A percentile compares a stretch with the other conserved stretches of the same genome.
Conservation (phyloP, 2,888 invertebrate genomes). For the Callyntrura sp. region DNA sequence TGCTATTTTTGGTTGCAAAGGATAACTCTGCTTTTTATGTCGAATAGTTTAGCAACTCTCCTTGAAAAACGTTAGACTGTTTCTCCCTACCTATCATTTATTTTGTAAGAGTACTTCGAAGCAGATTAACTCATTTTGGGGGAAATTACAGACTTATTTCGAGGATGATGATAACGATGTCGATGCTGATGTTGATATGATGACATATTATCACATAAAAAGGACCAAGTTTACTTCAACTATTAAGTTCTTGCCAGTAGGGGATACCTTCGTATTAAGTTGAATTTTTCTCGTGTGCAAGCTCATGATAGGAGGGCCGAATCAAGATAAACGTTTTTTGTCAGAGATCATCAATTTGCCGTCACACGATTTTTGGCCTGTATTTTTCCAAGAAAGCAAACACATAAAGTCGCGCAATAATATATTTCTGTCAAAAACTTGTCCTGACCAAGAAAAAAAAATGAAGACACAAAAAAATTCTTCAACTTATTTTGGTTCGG, state of each 20-base stretch:
- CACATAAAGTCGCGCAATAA: conserved; percentile 25
- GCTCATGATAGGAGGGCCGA: conserved; percentile 44
- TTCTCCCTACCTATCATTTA: neutral
- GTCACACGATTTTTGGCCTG: neutral
- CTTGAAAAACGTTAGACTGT: neutral
- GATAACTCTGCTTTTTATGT: conserved; percentile 38
- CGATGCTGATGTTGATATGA: neutral
- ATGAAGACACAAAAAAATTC: too few relatives aligned
- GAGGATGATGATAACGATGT: neutral
- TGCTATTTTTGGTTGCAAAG: conserved; percentile 43
- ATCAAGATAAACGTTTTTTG: conserved; percentile 33
- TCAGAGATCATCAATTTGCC: conserved; percentile 19
- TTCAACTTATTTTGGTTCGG: too few relatives aligned
- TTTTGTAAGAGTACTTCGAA: neutral
- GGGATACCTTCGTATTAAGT: neutral
- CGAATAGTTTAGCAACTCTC: conserved; percentile 9
- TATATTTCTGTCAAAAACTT: conserved; percentile 63
- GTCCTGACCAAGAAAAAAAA: conserved; percentile 1
- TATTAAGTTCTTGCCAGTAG: neutral
- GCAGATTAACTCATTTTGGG: conserved; percentile 45
- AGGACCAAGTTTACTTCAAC: neutral
- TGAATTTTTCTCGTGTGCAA: neutral
- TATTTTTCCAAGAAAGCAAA: conserved; percentile 40
- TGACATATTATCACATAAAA: conserved; percentile 50
- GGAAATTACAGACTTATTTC: conserved; percentile 53